phyloP scores from a whole-genome alignment of 2,888 invertebrate genomes.

The Philereme transversata region DNA sequence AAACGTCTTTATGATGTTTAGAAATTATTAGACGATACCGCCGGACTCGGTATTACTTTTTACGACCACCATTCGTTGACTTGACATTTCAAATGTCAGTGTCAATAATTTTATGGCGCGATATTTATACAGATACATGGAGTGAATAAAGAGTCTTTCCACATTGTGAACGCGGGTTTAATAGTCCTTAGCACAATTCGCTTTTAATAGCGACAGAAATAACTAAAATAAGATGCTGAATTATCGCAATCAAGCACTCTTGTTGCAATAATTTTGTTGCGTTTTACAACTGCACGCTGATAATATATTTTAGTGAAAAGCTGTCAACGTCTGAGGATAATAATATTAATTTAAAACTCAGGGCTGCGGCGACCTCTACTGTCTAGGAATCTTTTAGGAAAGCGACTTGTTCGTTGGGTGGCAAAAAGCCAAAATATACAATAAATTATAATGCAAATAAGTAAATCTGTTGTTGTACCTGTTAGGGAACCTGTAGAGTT shows the following conservation, averaged over 20 bases:
- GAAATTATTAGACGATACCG: constrained; percentile 36
- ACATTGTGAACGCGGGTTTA: constrained; percentile 42
- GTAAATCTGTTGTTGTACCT: constrained; percentile 1
- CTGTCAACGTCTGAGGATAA: constrained; percentile 34
- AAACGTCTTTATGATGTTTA: constrained; percentile 36
- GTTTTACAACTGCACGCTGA: constrained; percentile 35
- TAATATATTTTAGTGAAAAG: constrained; percentile 37
- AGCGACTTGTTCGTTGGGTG: constrained; percentile 17
- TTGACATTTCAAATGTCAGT: constrained; percentile 25
- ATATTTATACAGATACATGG: constrained; percentile 25
- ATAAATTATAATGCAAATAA: not conserved
- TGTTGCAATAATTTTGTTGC: constrained; percentile 42
- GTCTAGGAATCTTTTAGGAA: constrained; percentile 29
- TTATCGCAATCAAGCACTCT: constrained; percentile 59
- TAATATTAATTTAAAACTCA: constrained; percentile 29
- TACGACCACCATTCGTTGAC: constrained; percentile 14
- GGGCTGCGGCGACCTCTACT: constrained; percentile 34
- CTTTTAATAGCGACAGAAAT: constrained; percentile 56
- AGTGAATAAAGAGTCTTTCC: constrained; percentile 14
- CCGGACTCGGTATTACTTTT: constrained; percentile 20
- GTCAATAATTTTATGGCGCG: constrained; percentile 24
- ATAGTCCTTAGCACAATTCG: constrained; percentile 72
- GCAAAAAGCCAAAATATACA: constrained; percentile 21
- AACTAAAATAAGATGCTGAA: constrained; percentile 71
- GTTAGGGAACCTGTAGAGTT: constrained; percentile 13